Percentiles rank a stretch among this genome's conserved stretches.
phyloP scores from a whole-genome alignment of 2,888 invertebrate genomes.

The Trachelus troglodyta region DNA sequence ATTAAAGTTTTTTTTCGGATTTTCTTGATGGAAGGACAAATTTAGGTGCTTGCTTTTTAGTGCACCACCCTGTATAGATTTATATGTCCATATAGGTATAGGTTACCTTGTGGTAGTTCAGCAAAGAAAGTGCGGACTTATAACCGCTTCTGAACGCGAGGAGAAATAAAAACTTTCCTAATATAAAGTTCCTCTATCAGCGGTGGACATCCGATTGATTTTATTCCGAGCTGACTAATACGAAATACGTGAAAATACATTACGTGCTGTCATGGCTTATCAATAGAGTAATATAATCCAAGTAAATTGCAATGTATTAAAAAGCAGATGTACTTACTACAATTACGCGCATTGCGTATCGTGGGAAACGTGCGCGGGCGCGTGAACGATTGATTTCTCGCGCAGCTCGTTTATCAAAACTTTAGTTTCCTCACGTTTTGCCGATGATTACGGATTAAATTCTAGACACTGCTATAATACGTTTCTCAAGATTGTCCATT shows the following conservation, averaged over 20 bases:
- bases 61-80: background rate
- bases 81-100: slow-evolving; percentile 8
- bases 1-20: background rate
- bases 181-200: slow-evolving; percentile 55
- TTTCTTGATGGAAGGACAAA: background rate
- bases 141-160: slow-evolving; percentile 39
- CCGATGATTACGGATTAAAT: too few species aligned
- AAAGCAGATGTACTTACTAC: background rate
- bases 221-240: slow-evolving; percentile 35
- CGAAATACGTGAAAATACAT: slow-evolving; percentile 19
- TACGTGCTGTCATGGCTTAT: background rate
- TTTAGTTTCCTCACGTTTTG: too few species aligned
- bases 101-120: slow-evolving; percentile 16
- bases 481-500: too few species aligned
- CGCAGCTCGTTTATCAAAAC: too few species aligned
- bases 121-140: slow-evolving; percentile 25
- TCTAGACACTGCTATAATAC: too few species aligned
- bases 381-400: too few species aligned
- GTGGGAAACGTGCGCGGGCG: background rate
- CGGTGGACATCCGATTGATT: slow-evolving; percentile 37
- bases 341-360: background rate
- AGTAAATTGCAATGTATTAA: background rate
- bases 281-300: background rate
- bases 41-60: background rate
- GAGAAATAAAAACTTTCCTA: slow-evolving; percentile 56